Evolutionary conservation across 2,888 invertebrate genomes (phyloP).

Genomic region (Meteorus cinctellus): DNA sequence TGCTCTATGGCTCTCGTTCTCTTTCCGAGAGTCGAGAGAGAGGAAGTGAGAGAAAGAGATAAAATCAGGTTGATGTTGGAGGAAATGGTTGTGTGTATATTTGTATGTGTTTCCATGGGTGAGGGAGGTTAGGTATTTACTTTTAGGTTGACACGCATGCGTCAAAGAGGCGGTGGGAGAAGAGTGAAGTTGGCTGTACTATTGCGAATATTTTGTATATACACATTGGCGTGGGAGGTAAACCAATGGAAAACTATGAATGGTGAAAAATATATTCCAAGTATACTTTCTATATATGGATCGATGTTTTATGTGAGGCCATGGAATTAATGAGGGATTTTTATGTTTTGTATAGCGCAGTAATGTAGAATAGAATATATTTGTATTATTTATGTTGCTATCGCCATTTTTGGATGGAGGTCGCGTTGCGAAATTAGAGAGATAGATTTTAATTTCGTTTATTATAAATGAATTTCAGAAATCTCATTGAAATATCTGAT

Average conservation of each 20-base stretch:
- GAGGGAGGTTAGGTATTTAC: neutral
- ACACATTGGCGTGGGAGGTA: neutral
- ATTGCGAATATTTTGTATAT: neutral
- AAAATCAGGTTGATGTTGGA: conserved; percentile 27
- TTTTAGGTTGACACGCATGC: conserved; percentile 51
- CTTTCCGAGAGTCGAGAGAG: neutral
- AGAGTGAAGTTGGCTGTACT: neutral
- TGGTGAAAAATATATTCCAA: neutral
- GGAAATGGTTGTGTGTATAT: conserved; percentile 48
- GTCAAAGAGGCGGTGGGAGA: neutral
- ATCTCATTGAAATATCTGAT: no score
- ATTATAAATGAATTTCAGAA: no score
- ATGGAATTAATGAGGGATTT: neutral
- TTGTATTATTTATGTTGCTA: no score
- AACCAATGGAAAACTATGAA: neutral
- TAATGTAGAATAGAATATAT: neutral
- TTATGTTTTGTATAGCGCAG: neutral
- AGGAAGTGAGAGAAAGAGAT: neutral
- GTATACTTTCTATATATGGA: neutral
- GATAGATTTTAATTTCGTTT: no score
- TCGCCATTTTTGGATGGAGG: no score
- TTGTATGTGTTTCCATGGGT: conserved; percentile 20
- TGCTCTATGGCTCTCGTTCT: neutral
- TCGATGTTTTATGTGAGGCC: neutral
- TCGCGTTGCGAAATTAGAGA: no score